These are phyloP conservation scores for Mesocentrotus franciscanus DNA, from an alignment of 53 echinoderm and acorn worm species.

Conservation along the genomic window DNA sequence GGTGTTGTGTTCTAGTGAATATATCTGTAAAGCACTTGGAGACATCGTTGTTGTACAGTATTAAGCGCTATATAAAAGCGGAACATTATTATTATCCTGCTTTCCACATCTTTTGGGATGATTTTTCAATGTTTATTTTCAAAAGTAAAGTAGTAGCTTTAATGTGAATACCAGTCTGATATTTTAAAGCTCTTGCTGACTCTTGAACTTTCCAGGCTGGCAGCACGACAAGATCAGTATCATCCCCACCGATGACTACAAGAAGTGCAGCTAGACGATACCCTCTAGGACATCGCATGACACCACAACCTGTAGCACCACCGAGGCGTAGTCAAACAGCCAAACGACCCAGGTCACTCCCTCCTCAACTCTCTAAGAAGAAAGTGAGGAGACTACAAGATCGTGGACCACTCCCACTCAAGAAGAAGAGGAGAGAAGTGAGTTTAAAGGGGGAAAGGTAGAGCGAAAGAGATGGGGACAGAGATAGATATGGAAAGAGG, in stretches of 20 bases:
- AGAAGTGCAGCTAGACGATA: background rate
- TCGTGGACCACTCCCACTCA: slow-evolving; percentile 49
- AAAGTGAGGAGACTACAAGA: slow-evolving; percentile 48
- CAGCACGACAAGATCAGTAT: background rate
- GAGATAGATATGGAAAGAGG: background rate
- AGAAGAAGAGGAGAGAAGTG: slow-evolving; percentile 20
- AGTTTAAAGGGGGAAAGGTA: background rate
- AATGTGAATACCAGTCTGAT: background rate
- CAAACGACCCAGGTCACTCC: slow-evolving; percentile 54
- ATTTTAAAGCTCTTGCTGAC: background rate
- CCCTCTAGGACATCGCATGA: slow-evolving; percentile 9
- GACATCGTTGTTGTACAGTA: too few species aligned
- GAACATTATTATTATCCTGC: too few species aligned
- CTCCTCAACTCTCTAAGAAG: slow-evolving; percentile 54
- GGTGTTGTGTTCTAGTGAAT: too few species aligned
- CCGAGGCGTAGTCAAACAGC: background rate
- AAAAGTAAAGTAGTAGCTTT: background rate
- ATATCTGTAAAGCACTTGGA: too few species aligned
- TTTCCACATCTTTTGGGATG: too few species aligned
- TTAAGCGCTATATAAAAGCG: too few species aligned
- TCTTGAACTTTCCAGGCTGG: background rate
- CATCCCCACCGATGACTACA: background rate
- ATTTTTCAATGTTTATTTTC: too few species aligned
- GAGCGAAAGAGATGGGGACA: background rate
- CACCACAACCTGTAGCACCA: slow-evolving; percentile 40